Conservation (phyloP, 37 sponge, comb jelly and placozoan species). For the Bolinopsis microptera region DNA sequence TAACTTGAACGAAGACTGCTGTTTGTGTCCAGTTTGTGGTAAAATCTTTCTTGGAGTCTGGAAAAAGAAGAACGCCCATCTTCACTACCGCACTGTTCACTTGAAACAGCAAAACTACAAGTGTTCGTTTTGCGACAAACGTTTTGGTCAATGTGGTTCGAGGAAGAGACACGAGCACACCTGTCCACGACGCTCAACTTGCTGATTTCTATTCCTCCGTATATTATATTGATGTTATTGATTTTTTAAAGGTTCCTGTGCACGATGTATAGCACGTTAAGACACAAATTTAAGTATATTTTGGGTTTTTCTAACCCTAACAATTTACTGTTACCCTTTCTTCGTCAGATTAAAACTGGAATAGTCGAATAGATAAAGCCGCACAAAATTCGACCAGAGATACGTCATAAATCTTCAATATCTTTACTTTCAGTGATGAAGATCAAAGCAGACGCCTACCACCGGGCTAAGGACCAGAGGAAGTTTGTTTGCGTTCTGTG, state of each 20-base stretch:
- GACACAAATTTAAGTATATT: too few relatives aligned
- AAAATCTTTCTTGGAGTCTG: background rate
- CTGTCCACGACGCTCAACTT: background rate
- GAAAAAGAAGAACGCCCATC: background rate
- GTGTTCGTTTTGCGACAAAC: background rate
- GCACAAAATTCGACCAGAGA: too few relatives aligned
- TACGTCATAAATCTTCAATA: too few relatives aligned
- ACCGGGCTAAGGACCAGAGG: background rate
- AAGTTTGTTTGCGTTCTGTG: slow-evolving; percentile 8
- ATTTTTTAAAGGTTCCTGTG: too few relatives aligned
- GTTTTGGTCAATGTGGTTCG: background rate
- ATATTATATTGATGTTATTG: too few relatives aligned
- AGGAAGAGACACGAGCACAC: background rate
- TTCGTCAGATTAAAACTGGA: too few relatives aligned
- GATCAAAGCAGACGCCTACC: background rate
- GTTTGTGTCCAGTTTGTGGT: slow-evolving; percentile 23
- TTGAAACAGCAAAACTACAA: background rate
- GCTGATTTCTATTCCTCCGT: too few relatives aligned
- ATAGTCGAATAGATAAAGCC: too few relatives aligned
- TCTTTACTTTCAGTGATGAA: background rate
- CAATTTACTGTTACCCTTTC: too few relatives aligned
- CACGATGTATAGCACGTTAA: too few relatives aligned
- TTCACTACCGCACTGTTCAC: slow-evolving; percentile 10
- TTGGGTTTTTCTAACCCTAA: too few relatives aligned
- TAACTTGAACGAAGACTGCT: background rate